Base-by-base conservation (phyloP, 1,140 invertebrate species). In the Pachypeltis micranthus region DNA sequence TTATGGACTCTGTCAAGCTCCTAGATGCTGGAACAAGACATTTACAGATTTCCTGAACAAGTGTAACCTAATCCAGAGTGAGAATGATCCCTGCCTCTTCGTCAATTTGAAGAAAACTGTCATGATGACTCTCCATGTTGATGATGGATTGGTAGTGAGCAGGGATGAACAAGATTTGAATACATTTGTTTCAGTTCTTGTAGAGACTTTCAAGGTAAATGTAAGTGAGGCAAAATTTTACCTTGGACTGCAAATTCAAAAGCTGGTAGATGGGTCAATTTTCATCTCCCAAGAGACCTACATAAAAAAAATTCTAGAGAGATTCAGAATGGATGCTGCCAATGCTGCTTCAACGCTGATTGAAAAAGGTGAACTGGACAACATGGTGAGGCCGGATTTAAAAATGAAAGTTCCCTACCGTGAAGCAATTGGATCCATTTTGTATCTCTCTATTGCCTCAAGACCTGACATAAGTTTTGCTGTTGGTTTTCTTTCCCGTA, bases 401-500 rank as follows among this genome's bases (percentile, higher is more conserved):
- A n/a, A n/a, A n/a, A n/a, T n/a, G n/a, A 58, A 26, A 25, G 56
- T 31, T 7, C 25, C 56, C 14, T 74, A 74, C 62, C 66, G 72
- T 66, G 65, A 76, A 71, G 69, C 67, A 21, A 69, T 76, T 44
- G 74, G 74, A 21, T 51, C 47, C 19, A 7, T 51, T 51, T 60
- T 75, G 67, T 75, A 70, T 51, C 44, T 73, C 26, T 73, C 75
- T 71, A 63, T 71, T 23, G 69, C 70, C 2, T 74, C 75, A 14
- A 72, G 75, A 68, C 73, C 76, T 21, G 69, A 70, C 58, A 66
- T 69, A 19, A 62, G 60, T 44, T 69, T 64, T 64, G 64, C 68
- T 21, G 65, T 65, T 27, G 65, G 62, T 63, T 61, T 65, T 21
- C 44, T 65, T 51, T 51, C 47, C 7, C 7, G 21, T 10, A 51